A percentile compares a stretch with the other conserved stretches of the same genome.
phyloP scores from a whole-genome alignment of 1,140 invertebrate species.

The Drosophila ogumai region DNA sequence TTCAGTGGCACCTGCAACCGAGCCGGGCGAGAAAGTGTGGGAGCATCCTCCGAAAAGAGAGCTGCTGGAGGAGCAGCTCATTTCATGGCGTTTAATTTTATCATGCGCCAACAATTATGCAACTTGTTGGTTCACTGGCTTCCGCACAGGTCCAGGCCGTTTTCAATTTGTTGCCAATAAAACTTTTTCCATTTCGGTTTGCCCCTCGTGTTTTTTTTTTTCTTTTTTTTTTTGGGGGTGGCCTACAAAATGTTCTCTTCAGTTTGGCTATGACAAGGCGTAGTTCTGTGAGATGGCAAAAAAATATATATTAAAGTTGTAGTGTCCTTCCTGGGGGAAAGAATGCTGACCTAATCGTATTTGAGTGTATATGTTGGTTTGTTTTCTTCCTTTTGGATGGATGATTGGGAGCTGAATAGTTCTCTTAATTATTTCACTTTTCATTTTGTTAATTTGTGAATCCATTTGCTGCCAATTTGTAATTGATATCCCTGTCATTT shows the following conservation, averaged over 20 bases:
- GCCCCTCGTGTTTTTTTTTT: slow-evolving; percentile 23
- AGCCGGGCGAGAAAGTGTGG: not conserved
- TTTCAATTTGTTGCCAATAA: slow-evolving; percentile 80
- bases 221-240: slow-evolving; percentile 13
- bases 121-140: slow-evolving; percentile 76
- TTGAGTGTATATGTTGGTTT: not conserved
- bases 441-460: slow-evolving; percentile 28
- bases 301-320: slow-evolving; percentile 25
- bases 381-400: not conserved
- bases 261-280: slow-evolving; percentile 32
- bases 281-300: slow-evolving; percentile 44
- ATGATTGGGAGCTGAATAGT: not conserved
- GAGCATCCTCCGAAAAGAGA: not conserved
- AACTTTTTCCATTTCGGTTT: slow-evolving; percentile 77
- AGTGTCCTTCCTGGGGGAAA: not conserved
- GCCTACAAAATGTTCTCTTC: slow-evolving; percentile 27
- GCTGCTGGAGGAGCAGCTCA: slow-evolving; percentile 28
- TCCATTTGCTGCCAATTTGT: slow-evolving; percentile 39
- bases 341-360: slow-evolving; percentile 24
- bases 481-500: slow-evolving; percentile 22
- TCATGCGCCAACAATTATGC: slow-evolving; percentile 84
- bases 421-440: slow-evolving; percentile 29
- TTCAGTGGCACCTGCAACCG: slow-evolving; percentile 36
- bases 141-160: slow-evolving; percentile 30
- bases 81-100: slow-evolving; percentile 81